Evolutionary conservation across 1,140 invertebrate genomes (phyloP).

Genomic region (Nautilus pompilius): DNA sequence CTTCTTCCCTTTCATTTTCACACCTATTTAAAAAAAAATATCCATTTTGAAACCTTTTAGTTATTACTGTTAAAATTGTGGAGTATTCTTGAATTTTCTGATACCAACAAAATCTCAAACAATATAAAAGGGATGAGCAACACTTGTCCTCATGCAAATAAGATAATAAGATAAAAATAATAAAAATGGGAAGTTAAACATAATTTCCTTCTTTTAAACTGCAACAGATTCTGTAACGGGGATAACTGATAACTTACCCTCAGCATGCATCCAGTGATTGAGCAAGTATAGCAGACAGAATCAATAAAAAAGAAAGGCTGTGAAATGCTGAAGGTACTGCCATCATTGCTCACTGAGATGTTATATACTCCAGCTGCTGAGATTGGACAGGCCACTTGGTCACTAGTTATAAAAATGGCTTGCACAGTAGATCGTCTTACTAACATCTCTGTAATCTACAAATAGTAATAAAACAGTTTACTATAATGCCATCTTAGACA

Average conservation of each 20-base stretch:
- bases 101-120: no score
- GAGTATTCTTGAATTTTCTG: no score
- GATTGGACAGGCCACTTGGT: slow-evolving; percentile 15
- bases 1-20: no score
- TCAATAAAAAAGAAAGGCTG: slow-evolving; percentile 17
- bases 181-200: no score
- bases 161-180: no score
- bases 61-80: no score
- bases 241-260: slow-evolving; percentile 29
- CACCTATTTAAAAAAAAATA: no score
- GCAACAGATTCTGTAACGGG: no score
- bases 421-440: not conserved
- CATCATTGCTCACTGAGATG: slow-evolving; percentile 29
- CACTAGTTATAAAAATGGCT: slow-evolving; percentile 16
- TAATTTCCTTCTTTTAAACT: no score
- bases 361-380: slow-evolving; percentile 4
- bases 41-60: no score
- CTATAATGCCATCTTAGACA: not conserved
- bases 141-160: no score
- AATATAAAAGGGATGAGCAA: no score
- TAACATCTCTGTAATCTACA: slow-evolving; percentile 4
- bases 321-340: not conserved
- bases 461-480: not conserved
- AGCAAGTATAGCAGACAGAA: slow-evolving; percentile 25
- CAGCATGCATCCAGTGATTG: slow-evolving; percentile 7